Conservation (phyloP, 2,113 vertebrate species). For the Pelmatolapia mariae region DNA sequence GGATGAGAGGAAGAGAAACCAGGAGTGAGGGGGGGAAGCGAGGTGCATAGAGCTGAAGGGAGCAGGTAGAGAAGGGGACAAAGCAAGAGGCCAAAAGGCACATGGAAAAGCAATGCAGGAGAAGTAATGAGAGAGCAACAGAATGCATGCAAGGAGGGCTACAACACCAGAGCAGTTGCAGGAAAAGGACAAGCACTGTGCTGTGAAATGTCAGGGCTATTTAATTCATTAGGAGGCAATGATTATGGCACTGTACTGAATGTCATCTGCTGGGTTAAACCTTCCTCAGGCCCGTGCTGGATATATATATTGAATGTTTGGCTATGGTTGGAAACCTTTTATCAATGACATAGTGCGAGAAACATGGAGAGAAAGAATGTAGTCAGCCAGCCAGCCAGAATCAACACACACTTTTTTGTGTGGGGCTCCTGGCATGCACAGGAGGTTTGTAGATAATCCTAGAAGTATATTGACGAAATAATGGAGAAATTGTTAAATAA, state of each 20-base stretch:
- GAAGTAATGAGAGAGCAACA: slow-evolving; percentile 11
- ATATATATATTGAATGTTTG: slow-evolving; percentile 42
- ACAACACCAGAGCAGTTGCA: slow-evolving; percentile 36
- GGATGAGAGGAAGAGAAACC: not conserved
- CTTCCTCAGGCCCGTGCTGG: slow-evolving; percentile 27
- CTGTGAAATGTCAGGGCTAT: slow-evolving; percentile 67
- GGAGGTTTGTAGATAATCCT: not conserved
- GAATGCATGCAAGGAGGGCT: slow-evolving; percentile 27
- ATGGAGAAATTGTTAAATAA: slow-evolving; percentile 35
- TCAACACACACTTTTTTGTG: not conserved
- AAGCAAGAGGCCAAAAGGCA: slow-evolving; percentile 8
- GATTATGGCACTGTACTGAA: slow-evolving; percentile 56
- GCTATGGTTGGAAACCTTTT: slow-evolving; percentile 29
- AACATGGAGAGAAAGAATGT: not conserved
- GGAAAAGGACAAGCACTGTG: slow-evolving; percentile 49
- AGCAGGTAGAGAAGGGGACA: not conserved
- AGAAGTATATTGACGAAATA: slow-evolving; percentile 4
- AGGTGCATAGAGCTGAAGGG: slow-evolving; percentile 2
- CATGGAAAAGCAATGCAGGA: not conserved
- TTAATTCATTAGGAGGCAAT: slow-evolving; percentile 67
- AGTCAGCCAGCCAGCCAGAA: not conserved
- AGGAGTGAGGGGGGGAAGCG: not conserved
- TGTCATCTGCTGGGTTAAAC: slow-evolving; percentile 66
- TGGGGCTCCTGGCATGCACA: not conserved
- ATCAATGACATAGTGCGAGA: slow-evolving; percentile 8